Evolutionary conservation across 2,797 vertebrate genomes (phyloP), one percentile per base, ranked within the genome.

Genomic region (Pithecia hirsuta): DNA sequence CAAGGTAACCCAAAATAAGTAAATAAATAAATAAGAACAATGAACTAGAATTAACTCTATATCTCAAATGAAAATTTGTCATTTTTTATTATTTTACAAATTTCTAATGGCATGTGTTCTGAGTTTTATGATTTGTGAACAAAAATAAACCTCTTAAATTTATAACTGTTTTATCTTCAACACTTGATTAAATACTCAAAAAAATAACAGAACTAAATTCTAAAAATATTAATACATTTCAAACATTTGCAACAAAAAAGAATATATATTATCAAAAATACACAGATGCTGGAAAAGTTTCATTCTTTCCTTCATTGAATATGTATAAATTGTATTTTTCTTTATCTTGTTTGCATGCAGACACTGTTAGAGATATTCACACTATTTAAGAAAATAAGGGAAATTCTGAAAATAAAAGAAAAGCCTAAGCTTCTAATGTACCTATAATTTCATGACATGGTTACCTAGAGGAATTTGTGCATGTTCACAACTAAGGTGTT

Each of bases 61-160:
- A 84, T 61, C 10, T 75, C 50, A 70, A 78, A 20, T 74, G 1
- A 76, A 85, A 93, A 86, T 72, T 46, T 22, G 7, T 33, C 48
- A 61, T 86, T 76, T 48, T 74, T 87, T 14, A 64, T 41, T 92
- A 70, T 80, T 93, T 87, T 93, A 48, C 1, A 30, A 64, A 22
- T 64, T 41, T 72, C 14, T 41, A 26, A 74, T 13, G 7, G 26
- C 19, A 72, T 19, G 7, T n/a, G 4, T 20, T 64, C 36, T 94
- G 13, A 85, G 5, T 10, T 72, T 89, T 81, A 50, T 72, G 12
- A 36, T 24, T 11, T 44, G 4, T 39, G 9, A 67, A 80, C 4
- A 89, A 76, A 94, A 95, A 85, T 3, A 91, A 96, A 84, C 28
- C 3, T 36, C 5, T 89, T 64, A 75, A n/a, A 81, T 93, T 33